Base-by-base conservation (phyloP, 2,888 invertebrate species). In the Hipparchia sbordonii region DNA sequence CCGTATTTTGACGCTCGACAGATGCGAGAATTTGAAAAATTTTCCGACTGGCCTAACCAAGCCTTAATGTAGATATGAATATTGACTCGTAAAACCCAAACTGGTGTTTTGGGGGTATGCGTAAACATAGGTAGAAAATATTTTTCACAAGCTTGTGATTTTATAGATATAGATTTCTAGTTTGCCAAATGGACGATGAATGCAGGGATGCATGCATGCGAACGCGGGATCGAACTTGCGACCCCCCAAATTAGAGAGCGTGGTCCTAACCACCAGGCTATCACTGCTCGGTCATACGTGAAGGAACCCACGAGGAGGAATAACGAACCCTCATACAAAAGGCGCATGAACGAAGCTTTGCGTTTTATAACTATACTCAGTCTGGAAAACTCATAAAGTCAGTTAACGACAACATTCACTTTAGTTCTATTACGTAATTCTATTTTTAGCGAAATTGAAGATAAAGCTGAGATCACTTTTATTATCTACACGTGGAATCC, bases 401-500 rank as follows among this genome's bases (percentile, higher is more conserved):
- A 66, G 63, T 76, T 79, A 78, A 79, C 78, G 78, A 75, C 77
- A 62, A 70, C 76, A 73, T 76, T 77, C 71, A 72, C 68, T 67
- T 73, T 68, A 67, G 74, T 67, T 75, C 72, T 71, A 73, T 68
- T 71, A 66, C 72, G 76, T 75, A 72, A 74, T 73, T 75, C 76
- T 76, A 76, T 78, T 79, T 77, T 75, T 73, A 75, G 74, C 52
- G 71, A 71, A 76, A 77, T 75, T 77, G 76, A 59, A 74, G 72
- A 72, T 72, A 70, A 68, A 66, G 8, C 33, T 54, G 67, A 62
- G 62, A 74, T 74, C 72, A 70, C 70, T 62, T 71, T 60, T 67
- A 48, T 48, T 60, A 67, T 12, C 13, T 62, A 52, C 57, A 51
- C 68, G 45, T 59, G 60, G 39, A 45, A 66, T 12, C 7, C 45